phyloP scores from a whole-genome alignment of 2,888 invertebrate genomes.

The Synanthedon formicaeformis region DNA sequence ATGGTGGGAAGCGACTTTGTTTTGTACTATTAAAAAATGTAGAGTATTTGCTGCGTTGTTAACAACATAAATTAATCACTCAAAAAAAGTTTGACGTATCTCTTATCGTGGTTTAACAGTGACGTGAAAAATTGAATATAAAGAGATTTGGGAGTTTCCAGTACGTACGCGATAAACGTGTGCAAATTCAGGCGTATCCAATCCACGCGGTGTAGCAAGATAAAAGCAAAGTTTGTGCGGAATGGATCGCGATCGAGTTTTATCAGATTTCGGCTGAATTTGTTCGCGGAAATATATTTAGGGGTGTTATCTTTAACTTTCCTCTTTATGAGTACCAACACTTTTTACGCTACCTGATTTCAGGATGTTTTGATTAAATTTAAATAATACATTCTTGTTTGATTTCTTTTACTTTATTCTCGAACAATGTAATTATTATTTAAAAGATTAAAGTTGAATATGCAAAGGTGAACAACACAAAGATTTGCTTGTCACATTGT shows the following conservation, averaged over 20 bases:
- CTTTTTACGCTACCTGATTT: constrained; percentile 16
- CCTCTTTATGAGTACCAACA: constrained; percentile 21
- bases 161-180: constrained; percentile 27
- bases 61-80: no score
- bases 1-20: no score
- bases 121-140: neutral
- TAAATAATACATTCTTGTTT: no score
- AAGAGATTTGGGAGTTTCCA: constrained; percentile 32
- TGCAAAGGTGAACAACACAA: no score
- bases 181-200: constrained; percentile 34
- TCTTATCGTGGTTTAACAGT: neutral
- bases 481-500: no score
- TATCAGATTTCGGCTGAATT: constrained; percentile 31
- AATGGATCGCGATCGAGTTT: constrained; percentile 34
- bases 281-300: constrained; percentile 24
- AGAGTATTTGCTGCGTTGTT: no score
- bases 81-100: no score
- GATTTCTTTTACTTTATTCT: no score
- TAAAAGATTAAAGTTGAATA: no score
- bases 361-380: constrained; percentile 1
- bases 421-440: no score
- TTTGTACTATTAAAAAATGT: no score
- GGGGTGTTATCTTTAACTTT: constrained; percentile 29
- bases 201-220: constrained; percentile 19
- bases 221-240: constrained; percentile 40